Conservation (phyloP, 2,113 vertebrate species). For the Bostrychus sinensis region DNA sequence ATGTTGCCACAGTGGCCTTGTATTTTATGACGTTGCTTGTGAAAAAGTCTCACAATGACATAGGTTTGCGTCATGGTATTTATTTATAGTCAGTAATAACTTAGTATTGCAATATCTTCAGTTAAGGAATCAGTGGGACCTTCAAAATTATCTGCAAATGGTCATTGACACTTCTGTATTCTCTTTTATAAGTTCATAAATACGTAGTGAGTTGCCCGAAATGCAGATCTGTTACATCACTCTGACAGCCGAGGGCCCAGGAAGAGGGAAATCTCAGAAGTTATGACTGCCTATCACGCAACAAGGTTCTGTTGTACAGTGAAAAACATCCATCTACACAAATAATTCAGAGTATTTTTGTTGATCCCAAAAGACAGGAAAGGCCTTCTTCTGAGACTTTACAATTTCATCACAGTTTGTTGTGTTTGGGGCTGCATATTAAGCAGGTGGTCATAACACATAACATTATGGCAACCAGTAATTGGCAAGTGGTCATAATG, state of each 20-base stretch:
- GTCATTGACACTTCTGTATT: conserved; percentile 33
- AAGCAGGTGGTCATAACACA: too few species aligned
- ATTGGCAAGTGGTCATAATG: too few species aligned
- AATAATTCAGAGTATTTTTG: conserved; percentile 17
- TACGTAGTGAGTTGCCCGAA: conserved; percentile 37
- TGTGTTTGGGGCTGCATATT: too few species aligned
- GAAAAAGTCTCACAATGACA: neutral
- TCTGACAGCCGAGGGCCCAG: conserved; percentile 30
- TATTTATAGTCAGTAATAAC: neutral
- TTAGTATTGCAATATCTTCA: neutral
- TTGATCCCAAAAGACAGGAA: conserved; percentile 2
- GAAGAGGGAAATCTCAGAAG: conserved; percentile 18
- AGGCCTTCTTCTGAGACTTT: neutral
- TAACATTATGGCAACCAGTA: too few species aligned
- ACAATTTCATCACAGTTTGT: too few species aligned
- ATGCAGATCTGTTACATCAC: conserved; percentile 51
- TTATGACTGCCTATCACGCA: conserved; percentile 6
- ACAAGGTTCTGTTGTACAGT: neutral
- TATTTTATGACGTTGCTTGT: neutral
- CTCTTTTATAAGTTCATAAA: conserved; percentile 52
- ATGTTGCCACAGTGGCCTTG: too few species aligned
- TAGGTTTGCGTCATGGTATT: neutral
- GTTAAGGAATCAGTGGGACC: conserved; percentile 19
- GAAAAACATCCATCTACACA: conserved; percentile 23
- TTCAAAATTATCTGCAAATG: conserved; percentile 19